phyloP scores from a whole-genome alignment of 2,888 invertebrate genomes.

The Drosophila birchii region DNA sequence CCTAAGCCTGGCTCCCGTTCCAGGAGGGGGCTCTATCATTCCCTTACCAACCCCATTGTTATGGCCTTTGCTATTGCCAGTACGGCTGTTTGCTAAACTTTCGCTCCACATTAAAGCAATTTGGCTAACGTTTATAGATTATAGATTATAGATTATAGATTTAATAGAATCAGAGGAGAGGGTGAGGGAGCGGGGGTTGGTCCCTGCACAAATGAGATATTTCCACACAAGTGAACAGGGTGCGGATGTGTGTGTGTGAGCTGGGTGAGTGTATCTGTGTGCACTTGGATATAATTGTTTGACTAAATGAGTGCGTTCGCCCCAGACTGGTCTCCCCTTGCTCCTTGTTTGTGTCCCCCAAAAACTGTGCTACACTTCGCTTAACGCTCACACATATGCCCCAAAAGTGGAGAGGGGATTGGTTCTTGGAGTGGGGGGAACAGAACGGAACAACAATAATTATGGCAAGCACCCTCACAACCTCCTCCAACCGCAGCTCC shows the following conservation, averaged over 20 bases:
- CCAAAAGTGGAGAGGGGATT: not conserved
- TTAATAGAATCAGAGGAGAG: slow-evolving; percentile 74
- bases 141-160: too few relatives aligned
- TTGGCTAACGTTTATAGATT: slow-evolving; percentile 82
- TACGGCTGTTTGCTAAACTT: slow-evolving; percentile 70
- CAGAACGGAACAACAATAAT: slow-evolving; percentile 62
- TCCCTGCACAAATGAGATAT: slow-evolving; percentile 68
- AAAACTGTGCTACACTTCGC: slow-evolving; percentile 44
- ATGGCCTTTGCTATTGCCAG: slow-evolving; percentile 34
- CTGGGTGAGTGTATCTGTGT: slow-evolving; percentile 52
- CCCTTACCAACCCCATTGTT: slow-evolving; percentile 1
- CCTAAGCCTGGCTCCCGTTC: not conserved
- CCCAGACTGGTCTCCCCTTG: slow-evolving; percentile 4
- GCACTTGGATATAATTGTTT: slow-evolving; percentile 76
- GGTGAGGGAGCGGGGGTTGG: not conserved
- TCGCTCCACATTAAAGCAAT: slow-evolving; percentile 81
- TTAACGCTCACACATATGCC: slow-evolving; percentile 41
- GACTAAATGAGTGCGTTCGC: slow-evolving; percentile 72
- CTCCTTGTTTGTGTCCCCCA: slow-evolving; percentile 7
- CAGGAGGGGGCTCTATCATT: not conserved
- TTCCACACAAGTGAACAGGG: slow-evolving; percentile 74
- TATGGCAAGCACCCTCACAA: slow-evolving; percentile 69
- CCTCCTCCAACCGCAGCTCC: slow-evolving; percentile 35
- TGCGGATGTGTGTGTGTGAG: slow-evolving; percentile 17
- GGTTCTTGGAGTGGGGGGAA: slow-evolving; percentile 15